Evolutionary conservation across 1,140 invertebrate genomes (phyloP).

Genomic region (Drosophila subpulchrella): DNA sequence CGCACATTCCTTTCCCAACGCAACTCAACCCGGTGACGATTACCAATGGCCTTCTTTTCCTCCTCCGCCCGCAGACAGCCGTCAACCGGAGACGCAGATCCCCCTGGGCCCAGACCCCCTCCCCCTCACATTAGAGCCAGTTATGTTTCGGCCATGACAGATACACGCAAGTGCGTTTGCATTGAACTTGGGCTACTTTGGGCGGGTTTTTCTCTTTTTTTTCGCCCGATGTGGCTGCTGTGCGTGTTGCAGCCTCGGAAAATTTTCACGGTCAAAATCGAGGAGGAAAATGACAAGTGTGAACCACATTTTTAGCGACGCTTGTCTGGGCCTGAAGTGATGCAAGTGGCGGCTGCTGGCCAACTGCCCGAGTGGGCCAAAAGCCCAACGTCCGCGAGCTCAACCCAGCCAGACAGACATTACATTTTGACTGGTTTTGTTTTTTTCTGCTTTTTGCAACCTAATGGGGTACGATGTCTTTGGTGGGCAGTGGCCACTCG

Average conservation of each 20-base stretch:
- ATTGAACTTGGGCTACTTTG: constrained; percentile 62
- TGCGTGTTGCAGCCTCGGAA: constrained; percentile 46
- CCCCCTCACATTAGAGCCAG: constrained; percentile 7
- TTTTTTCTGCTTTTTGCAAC: constrained; percentile 15
- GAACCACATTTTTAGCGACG: constrained; percentile 29
- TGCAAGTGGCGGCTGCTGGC: constrained; percentile 69
- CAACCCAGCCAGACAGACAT: constrained; percentile 18
- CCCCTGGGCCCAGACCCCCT: constrained; percentile 3
- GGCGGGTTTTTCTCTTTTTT: constrained; percentile 4
- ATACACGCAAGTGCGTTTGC: constrained; percentile 58
- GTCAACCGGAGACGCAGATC: background rate
- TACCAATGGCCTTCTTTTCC: constrained; percentile 6
- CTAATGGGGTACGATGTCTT: constrained; percentile 57
- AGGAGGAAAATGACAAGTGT: constrained; percentile 58
- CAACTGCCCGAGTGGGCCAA: constrained; percentile 55
- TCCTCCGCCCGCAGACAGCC: constrained; percentile 32
- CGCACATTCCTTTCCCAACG: constrained; percentile 35
- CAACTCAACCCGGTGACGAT: constrained; percentile 13
- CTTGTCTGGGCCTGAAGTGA: constrained; percentile 42
- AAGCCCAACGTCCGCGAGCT: constrained; percentile 13
- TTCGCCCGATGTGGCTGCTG: constrained; percentile 24
- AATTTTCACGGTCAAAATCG: constrained; percentile 66
- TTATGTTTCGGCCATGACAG: constrained; percentile 35
- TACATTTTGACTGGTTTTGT: constrained; percentile 71
- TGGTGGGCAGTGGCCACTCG: constrained; percentile 53